These are phyloP conservation scores for Drosophila sechellia DNA, from an alignment of 1,140 invertebrate genomes.

Conservation along the genomic window DNA sequence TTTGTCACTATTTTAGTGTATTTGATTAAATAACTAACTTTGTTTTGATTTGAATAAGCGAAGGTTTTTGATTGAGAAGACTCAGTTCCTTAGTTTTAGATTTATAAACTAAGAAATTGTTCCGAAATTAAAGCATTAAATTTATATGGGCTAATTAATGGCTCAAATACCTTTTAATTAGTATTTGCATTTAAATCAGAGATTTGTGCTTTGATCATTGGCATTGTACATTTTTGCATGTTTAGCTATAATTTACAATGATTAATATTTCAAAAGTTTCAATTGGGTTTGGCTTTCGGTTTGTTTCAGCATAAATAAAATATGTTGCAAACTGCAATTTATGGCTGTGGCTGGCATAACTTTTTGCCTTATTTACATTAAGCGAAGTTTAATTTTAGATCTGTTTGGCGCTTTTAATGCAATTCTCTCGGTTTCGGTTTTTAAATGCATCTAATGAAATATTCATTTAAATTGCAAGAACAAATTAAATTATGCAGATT, in stretches of 20 bases:
- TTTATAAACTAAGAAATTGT: too few relatives aligned
- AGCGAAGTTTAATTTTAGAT: slow-evolving; percentile 20
- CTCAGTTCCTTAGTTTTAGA: not conserved
- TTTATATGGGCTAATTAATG: too few relatives aligned
- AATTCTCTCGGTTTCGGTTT: slow-evolving; percentile 37
- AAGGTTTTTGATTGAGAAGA: not conserved
- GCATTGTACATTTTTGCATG: too few relatives aligned
- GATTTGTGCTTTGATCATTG: not conserved
- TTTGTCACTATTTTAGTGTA: too few relatives aligned
- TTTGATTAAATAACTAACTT: slow-evolving; percentile 19
- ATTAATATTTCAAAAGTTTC: slow-evolving; percentile 10
- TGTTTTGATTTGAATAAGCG: slow-evolving; percentile 1
- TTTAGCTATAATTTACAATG: not conserved
- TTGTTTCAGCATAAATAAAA: slow-evolving; percentile 23
- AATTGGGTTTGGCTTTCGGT: not conserved
- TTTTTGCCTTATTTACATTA: slow-evolving; percentile 20
- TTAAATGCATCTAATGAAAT: slow-evolving; percentile 70
- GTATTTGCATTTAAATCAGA: not conserved
- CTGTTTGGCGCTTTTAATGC: slow-evolving; percentile 37
- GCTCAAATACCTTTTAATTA: not conserved
- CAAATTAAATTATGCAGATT: slow-evolving; percentile 76
- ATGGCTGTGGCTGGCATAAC: slow-evolving; percentile 1
- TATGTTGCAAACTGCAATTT: not conserved
- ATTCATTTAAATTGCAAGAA: slow-evolving; percentile 73
- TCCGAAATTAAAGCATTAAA: not conserved